Evolutionary conservation across 1,140 invertebrate genomes (phyloP), one percentile per base, ranked within the genome.

Genomic region (Maniola jurtina): DNA sequence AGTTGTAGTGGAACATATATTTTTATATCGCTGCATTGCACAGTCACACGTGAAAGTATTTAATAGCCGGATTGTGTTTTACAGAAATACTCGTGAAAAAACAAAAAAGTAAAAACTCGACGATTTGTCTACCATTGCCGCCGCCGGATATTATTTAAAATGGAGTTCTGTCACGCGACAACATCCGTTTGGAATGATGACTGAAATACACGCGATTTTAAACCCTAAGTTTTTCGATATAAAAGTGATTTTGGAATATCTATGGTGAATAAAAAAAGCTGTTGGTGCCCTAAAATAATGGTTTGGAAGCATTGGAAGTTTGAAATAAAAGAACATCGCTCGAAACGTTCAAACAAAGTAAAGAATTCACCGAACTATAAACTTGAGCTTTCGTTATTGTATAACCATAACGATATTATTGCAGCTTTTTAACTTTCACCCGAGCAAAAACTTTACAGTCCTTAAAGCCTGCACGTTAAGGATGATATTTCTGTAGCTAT

Each of bases 71-170:
- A 42, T 62, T 63, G 48, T 55, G 50, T 63, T 55, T 63, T 55
- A 54, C 33, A 63, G 50, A 55, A 63, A 63, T 63, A 63, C 50
- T 7, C 16, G 61, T 7, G 35, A 15, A 34, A 40, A 16, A 36
- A 15, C 40, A 35, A 64, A 55, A 66, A 66, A 58, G 14, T 13
- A 45, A 66, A 52, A 60, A 66, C 52, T 13, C 59, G 60, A 56
- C 58, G 52, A 67, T 67, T 67, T 70, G 58, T 70, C 60, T 70
- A 16, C 16, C 52, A 45, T n/a, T 45, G 60, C 56, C 33, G 25
- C 59, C 63, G 59, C 64, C 68, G 64, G 59, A 70, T 65, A 70
- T 65, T 61, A 45, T 61, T 69, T 60, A 57, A 64, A 69, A 70
- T 66, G 68, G 55, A 65, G 25, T 58, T 62, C 64, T 70, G 68